Conservation (phyloP, 2,113 vertebrate species). For the Riparia riparia region DNA sequence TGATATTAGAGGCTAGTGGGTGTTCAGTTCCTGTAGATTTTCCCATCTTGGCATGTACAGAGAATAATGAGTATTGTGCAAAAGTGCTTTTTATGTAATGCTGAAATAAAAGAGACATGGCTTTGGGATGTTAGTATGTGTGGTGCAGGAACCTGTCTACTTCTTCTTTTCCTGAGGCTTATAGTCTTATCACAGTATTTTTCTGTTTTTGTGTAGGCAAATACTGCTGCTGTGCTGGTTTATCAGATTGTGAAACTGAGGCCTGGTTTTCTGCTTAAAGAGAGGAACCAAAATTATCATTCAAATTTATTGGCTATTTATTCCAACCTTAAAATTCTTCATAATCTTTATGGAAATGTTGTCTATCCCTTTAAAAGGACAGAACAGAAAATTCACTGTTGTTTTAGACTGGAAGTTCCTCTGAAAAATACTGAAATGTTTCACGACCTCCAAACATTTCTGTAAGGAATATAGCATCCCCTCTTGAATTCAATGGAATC, state of each 20-base stretch:
- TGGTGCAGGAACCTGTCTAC: background rate
- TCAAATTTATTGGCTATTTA: background rate
- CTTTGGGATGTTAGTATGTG: background rate
- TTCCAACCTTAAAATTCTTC: background rate
- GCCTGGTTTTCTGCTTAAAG: background rate
- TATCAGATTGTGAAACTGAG: background rate
- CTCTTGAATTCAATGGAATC: background rate
- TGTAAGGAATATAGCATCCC: background rate
- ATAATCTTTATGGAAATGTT: background rate
- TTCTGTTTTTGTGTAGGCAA: background rate
- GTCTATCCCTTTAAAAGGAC: background rate
- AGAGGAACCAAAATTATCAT: background rate
- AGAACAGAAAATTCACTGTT: background rate
- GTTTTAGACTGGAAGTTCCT: background rate
- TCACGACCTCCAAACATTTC: background rate
- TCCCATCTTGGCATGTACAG: background rate
- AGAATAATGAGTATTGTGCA: background rate
- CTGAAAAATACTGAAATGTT: background rate
- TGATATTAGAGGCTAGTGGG: background rate
- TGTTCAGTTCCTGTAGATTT: background rate
- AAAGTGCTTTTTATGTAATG: background rate
- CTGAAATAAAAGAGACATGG: background rate
- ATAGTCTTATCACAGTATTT: background rate
- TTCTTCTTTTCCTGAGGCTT: background rate
- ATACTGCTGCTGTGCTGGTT: background rate